Evolutionary conservation across 2,797 vertebrate species (phyloP), one percentile per base, ranked within the genome.

Genomic region (Myotis vivesi): DNA sequence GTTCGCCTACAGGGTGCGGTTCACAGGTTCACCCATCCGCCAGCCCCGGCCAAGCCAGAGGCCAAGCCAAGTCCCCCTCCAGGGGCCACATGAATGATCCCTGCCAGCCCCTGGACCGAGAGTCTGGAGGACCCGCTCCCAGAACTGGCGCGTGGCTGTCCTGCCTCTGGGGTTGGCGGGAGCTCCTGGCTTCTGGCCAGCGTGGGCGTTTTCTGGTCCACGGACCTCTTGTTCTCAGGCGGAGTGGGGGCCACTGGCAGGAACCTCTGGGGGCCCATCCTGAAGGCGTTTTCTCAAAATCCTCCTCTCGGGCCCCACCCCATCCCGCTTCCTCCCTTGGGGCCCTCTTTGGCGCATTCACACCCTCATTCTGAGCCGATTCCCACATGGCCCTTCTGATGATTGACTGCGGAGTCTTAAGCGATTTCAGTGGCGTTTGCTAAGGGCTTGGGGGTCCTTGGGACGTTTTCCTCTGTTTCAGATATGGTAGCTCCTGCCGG

Each of bases 131-230:
- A 2, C 16, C 49, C 10, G 33, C 17, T 30, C 11, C 28, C 4
- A 3, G 59, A 3, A 5, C 46, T 0, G 15, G 38, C 0, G 0
- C 13, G 1, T 0, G 12, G 57, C 25, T 0, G 0, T 33, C 76
- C 19, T 8, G 30, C 1, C 2, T 2, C 36, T 10, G 51, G 53
- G 22, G 3, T 30, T 1, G 15, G 57, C 5, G 30, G 57, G 12
- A 17, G 20, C 8, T n/a, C 68, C 81, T 8, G 46, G 36, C 11
- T 17, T 55, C 2, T 1, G 12, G 38, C 2, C 38, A 28, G 5
- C 25, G 36, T 2, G 28, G 46, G 71, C 8, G 0, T 25, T 30
- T 76, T 44, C 81, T 4, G 30, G 81, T 17, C 49, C 6, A 0
- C 1, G 1, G 36, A 8, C 73, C 16, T 46, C 41, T 23, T 23